Evolutionary conservation across 1,140 invertebrate species (phyloP), one percentile per base, ranked within the genome.

Genomic region (Drosophila insularis): DNA sequence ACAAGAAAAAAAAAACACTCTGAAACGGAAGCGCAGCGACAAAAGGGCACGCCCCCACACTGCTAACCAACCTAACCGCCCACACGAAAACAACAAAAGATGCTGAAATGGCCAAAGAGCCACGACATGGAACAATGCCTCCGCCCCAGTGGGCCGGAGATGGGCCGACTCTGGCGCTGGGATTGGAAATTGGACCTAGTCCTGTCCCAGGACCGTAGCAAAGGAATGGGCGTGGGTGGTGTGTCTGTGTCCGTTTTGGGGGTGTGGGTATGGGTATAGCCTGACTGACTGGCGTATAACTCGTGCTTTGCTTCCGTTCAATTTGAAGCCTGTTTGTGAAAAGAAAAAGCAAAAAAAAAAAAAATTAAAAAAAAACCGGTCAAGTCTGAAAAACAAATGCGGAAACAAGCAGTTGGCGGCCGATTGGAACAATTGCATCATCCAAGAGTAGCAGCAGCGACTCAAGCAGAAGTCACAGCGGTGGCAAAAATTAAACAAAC

Each of bases 401-500:
- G 82, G 82, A 86, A 86, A 77, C 82, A 84, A 86, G 43, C 82
- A 86, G 82, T 87, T 86, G 82, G 78, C 78, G 81, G 82, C 75
- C 82, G 82, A 86, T 82, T 82, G 82, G 72, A 86, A 86, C 82
- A 86, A 87, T 86, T 86, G 67, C 79, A 81, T 60, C 68, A 56
- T 37, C 67, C 68, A 67, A 32, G 50, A 50, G 31, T 31, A 32
- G 61, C 21, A 43, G 59, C 21, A 59, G 63, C 31, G 37, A 23
- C 50, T n/a, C 40, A 68, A 77, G 61, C 37, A 64, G 75, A 78
- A 81, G 78, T 62, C 82, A 68, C 75, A 73, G 67, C 67, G 69
- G 82, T 82, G 80, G 82, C 69, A 87, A 87, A 87, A 86, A 86
- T 86, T 87, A 86, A 86, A 82, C 82, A 86, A 86, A 86, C 82